Evolutionary conservation across 1,140 invertebrate genomes (phyloP).

Genomic region (Nixonia krombeini): DNA sequence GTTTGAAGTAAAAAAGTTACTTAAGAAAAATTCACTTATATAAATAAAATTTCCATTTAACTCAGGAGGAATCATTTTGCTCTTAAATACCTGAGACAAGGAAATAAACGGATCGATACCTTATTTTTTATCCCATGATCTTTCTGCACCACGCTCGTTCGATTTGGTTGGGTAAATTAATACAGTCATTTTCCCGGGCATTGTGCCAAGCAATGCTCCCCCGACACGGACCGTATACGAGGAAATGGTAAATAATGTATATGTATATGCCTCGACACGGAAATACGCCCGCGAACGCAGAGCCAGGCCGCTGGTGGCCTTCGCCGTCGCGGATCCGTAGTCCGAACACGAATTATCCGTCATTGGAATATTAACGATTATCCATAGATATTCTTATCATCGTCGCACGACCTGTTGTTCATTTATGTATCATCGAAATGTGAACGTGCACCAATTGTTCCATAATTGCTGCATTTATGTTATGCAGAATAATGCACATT

Average conservation of each 20-base stretch:
- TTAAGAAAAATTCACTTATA: neutral
- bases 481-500: slow-evolving; percentile 19
- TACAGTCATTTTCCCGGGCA: slow-evolving; percentile 5
- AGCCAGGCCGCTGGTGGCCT: slow-evolving; percentile 49
- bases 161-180: neutral
- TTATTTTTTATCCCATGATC: neutral
- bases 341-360: slow-evolving; percentile 59
- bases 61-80: no score
- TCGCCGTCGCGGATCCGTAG: slow-evolving; percentile 60
- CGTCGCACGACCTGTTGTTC: no score
- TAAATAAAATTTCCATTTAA: neutral
- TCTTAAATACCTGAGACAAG: no score
- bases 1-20: no score
- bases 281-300: slow-evolving; percentile 58
- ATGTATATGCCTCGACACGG: slow-evolving; percentile 64
- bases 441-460: slow-evolving; percentile 23
- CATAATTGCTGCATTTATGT: slow-evolving; percentile 10
- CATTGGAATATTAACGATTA: slow-evolving; percentile 63
- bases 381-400: slow-evolving; percentile 55
- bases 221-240: slow-evolving; percentile 51
- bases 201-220: slow-evolving; percentile 6
- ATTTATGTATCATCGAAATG: slow-evolving; percentile 24
- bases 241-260: slow-evolving; percentile 69
- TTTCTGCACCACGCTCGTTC: no score
- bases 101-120: neutral